phyloP scores from a whole-genome alignment of 2,888 invertebrate species.

The Plemyria rubiginata region DNA sequence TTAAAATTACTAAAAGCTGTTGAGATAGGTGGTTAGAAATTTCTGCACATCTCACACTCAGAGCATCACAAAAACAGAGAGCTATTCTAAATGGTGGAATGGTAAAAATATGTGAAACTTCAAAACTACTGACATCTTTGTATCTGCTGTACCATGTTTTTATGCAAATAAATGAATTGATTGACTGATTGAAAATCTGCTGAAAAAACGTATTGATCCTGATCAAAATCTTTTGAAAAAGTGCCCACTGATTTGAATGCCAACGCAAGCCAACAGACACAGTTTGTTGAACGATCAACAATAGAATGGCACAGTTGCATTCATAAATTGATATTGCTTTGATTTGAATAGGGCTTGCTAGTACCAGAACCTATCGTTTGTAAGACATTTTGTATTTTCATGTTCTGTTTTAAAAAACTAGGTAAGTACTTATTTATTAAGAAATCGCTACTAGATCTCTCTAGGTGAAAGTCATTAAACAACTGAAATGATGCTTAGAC shows the following conservation, averaged over 20 bases:
- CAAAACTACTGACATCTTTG: too few species aligned
- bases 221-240: background rate
- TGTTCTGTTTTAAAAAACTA: too few species aligned
- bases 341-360: constrained; percentile 53
- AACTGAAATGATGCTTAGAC: too few species aligned
- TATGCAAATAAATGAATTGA: too few species aligned
- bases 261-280: background rate
- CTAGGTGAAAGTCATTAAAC: too few species aligned
- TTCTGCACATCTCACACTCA: background rate
- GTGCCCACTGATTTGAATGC: background rate
- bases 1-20: background rate
- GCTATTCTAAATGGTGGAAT: too few species aligned
- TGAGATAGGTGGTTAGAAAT: background rate
- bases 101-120: too few species aligned
- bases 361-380: background rate
- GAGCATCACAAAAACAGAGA: background rate
- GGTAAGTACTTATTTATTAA: too few species aligned
- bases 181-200: too few species aligned
- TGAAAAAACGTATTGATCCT: background rate
- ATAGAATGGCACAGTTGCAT: constrained; percentile 40
- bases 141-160: too few species aligned
- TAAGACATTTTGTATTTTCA: too few species aligned
- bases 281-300: constrained; percentile 24
- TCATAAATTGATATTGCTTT: constrained; percentile 47
- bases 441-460: too few species aligned